Percentiles rank a stretch among this genome's conserved stretches.
Evolutionary conservation across 2,113 vertebrate genomes (phyloP).

Genomic region (Vombatus ursinus): DNA sequence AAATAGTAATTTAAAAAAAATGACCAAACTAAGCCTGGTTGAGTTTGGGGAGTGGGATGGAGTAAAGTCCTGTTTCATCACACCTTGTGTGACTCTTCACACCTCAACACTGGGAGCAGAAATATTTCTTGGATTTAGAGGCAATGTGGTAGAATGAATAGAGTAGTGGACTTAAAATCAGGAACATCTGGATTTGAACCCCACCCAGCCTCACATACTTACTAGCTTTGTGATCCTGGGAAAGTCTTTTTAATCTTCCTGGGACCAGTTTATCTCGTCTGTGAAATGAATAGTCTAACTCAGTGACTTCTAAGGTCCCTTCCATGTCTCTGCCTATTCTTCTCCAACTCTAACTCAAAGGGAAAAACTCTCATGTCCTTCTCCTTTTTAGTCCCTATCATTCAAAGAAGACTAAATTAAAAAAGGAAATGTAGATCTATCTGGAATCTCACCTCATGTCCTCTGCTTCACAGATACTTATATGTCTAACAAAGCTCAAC

Average conservation of each 20-base stretch:
- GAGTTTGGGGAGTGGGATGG: neutral
- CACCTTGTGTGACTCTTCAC: neutral
- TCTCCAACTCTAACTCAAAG: neutral
- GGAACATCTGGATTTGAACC: neutral
- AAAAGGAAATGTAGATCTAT: neutral
- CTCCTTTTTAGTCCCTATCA: neutral
- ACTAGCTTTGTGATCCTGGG: neutral
- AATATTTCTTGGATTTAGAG: neutral
- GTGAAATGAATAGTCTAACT: neutral
- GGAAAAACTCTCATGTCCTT: neutral
- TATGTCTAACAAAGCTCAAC: neutral
- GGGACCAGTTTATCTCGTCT: neutral
- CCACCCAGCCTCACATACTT: neutral
- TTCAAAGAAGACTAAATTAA: neutral
- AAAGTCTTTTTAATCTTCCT: neutral
- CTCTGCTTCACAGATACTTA: neutral
- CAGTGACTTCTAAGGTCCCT: neutral
- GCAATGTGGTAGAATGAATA: neutral
- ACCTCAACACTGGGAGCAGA: neutral
- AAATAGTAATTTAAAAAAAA: neutral
- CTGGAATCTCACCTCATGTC: neutral
- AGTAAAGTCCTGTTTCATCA: neutral
- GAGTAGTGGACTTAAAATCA: neutral
- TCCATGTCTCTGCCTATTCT: neutral
- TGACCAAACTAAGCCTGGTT: neutral